Evolutionary conservation across 1,140 invertebrate species (phyloP).

Genomic region (Tachypleus tridentatus): DNA sequence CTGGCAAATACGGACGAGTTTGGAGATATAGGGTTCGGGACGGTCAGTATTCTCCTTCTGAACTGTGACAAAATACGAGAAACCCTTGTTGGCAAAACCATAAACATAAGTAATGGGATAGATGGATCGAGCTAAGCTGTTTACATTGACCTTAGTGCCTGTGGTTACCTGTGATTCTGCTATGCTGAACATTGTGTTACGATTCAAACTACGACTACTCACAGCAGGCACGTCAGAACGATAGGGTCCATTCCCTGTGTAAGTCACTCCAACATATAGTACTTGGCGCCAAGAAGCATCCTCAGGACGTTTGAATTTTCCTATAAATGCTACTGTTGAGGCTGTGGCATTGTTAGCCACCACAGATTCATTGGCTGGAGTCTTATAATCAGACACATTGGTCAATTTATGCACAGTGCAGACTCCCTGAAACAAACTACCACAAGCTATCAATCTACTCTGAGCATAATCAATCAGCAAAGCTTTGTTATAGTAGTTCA

Average conservation of each 20-base stretch:
- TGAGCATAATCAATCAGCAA: constrained; percentile 86
- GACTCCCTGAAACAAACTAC: constrained; percentile 63
- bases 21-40: constrained; percentile 66
- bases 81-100: constrained; percentile 87
- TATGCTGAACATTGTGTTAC: constrained; percentile 71
- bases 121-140: constrained; percentile 70
- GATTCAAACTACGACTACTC: constrained; percentile 78
- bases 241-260: constrained; percentile 83
- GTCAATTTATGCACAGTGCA: constrained; percentile 76
- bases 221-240: constrained; percentile 88
- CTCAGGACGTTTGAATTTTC: constrained; percentile 58
- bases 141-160: constrained; percentile 81
- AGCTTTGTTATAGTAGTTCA: constrained; percentile 90
- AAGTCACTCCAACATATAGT: constrained; percentile 94
- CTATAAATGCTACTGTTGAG: constrained; percentile 93
- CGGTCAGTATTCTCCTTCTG: constrained; percentile 67
- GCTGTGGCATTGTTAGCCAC: constrained; percentile 89
- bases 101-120: constrained; percentile 95
- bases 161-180: constrained; percentile 81
- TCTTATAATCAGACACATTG: constrained; percentile 68
- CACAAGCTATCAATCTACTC: constrained; percentile 81
- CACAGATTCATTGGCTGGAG: constrained; percentile 69
- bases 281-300: constrained; percentile 58
- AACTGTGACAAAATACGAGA: constrained; percentile 93
- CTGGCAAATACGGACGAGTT: constrained; percentile 88